Conservation (phyloP, 2,113 vertebrate genomes). For the Dasyornis broadbenti region DNA sequence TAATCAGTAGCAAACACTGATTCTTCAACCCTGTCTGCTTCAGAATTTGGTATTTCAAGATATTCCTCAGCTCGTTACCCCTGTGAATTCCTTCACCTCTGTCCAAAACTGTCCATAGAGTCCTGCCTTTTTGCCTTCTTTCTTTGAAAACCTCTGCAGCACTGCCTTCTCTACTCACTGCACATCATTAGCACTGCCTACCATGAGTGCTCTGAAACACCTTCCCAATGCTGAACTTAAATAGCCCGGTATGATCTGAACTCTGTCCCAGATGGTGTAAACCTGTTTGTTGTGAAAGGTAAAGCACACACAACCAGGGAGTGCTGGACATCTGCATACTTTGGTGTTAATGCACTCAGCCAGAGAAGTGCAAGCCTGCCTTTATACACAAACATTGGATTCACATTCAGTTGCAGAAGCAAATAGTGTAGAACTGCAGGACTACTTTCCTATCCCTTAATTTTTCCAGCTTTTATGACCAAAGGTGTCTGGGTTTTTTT, state of each 20-base stretch:
- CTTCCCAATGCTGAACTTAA: not conserved
- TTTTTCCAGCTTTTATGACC: not conserved
- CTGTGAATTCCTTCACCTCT: not conserved
- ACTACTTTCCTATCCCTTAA: not conserved
- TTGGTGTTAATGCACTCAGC: not conserved
- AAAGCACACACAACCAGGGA: not conserved
- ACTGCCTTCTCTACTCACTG: fast-evolving
- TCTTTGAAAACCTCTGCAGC: not conserved
- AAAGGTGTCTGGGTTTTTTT: not conserved
- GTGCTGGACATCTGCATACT: not conserved
- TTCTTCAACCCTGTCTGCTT: not conserved
- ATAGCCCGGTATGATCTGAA: not conserved
- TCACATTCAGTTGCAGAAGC: not conserved
- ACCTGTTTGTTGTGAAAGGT: not conserved
- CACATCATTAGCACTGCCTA: not conserved
- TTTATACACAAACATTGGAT: not conserved
- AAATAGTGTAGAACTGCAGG: not conserved
- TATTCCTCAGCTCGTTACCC: not conserved
- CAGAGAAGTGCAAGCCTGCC: not conserved
- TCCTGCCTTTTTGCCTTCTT: not conserved
- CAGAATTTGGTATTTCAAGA: not conserved
- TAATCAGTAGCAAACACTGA: not conserved
- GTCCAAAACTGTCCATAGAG: not conserved
- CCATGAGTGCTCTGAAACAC: not conserved
- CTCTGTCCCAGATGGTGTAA: not conserved